Evolutionary conservation across 2,797 vertebrate genomes (phyloP), one percentile per base, ranked within the genome.

Genomic region (Coregonus ussuriensis): DNA sequence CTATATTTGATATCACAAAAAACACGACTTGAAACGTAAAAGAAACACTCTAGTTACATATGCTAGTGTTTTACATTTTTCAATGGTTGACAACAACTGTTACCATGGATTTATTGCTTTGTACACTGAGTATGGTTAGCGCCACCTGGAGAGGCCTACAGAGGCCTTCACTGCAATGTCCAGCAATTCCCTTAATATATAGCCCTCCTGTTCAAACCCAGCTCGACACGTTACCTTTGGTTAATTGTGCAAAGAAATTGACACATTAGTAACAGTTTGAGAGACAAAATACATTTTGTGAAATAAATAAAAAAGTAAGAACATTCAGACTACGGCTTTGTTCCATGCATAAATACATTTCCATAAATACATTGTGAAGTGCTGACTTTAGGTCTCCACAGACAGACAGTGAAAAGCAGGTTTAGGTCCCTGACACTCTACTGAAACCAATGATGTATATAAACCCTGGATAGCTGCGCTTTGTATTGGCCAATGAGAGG

Each of bases 101-200:
- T 88, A 89, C 91, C 92, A 95, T 95, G 93, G 94, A 95, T 95
- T 98, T 98, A 99, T 98, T 98, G 97, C 97, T 98, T 96, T 96
- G 96, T 97, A 97, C 96, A 97, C 94, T 92, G 87, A 93, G 90
- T 90, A 90, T 92, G 88, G 91, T 92, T 92, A 83, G 80, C 83
- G 87, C 94, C 93, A 89, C 90, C 92, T 94, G 91, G 92, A 91
- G 87, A 72, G 84, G 79, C 77, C 81, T 76, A 52, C 47, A 79
- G 81, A 62, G 14, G 14, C 75, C 84, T 84, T 82, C 72, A 29
- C 74, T 80, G 78, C 83, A 89, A 82, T 82, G 74, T 81, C 81
- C 72, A 41, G 72, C 74, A 72, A 79, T 76, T 77, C 37, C 80
- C 62, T 89, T 82, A 54, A 74, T 83, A 81, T 80, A 76, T 74